Base-by-base conservation (phyloP, 1,140 invertebrate genomes). In the Drosophila athabasca region DNA sequence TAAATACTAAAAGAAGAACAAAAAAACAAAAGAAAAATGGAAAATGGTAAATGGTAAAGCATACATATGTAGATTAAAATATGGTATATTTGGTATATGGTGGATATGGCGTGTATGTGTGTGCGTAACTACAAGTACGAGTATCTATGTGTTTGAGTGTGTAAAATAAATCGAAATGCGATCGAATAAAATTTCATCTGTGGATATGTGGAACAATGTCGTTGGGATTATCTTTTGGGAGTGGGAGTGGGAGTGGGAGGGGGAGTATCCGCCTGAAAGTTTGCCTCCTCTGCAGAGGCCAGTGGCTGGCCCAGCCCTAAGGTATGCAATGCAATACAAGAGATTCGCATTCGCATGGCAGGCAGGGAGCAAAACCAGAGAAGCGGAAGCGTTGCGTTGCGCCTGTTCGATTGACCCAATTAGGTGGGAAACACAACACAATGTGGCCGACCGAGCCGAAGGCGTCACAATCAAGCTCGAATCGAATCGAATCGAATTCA, bases 131-230 rank as follows among this genome's bases (percentile, higher is more conserved):
- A 31, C 31, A 31, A 31, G 31, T 31, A 31, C 31, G 8, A 31
- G 24, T 72, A 41, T 72, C 46, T 50, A 49, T 62, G 49, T 72
- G 43, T 71, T 48, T 68, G 44, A 68, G 15, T 69, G 54, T 70
- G 65, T 70, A 50, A 69, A 70, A 68, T 49, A 58, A 50, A 57
- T 50, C 43, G 35, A 65, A 74, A 73, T 58, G 54, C 70, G 70
- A 64, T 64, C 19, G 49, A 74, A 74, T 65, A 66, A 74, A 74
- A 64, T 53, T 59, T 53, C 19, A 75, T 65, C 65, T 73, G 61
- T 74, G 70, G 31, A 74, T 58, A 59, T 49, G 67, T 58, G 43
- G 43, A 53, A 24, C 31, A 44, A 41, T 8, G 8, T 8, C 6
- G 15, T 43, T 13, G 11, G 9, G 35, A 45, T 48, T 22, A 41